Base-by-base conservation (phyloP, 23 tunicate genomes). In the Aplidium turbinatum region DNA sequence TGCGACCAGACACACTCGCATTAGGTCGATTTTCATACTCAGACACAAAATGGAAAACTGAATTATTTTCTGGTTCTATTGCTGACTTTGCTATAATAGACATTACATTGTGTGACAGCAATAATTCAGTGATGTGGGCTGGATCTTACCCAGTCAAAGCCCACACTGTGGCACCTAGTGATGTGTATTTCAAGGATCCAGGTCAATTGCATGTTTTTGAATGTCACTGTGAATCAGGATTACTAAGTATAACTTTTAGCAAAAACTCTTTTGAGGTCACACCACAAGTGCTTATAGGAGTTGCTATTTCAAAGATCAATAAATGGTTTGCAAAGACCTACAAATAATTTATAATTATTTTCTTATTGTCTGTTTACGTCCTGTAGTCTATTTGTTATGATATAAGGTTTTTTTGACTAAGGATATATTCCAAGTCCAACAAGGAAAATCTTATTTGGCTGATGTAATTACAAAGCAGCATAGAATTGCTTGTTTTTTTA, bases 111-210 rank as follows among this genome's bases (percentile, higher is more conserved):
- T 30, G 27, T 5, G 89, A 83, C 52, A 19, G 70, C 23, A 75
- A 83, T 52, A 51, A 50, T 4, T 81, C 63, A 46, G 81, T 83
- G 22, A 63, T 83, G 1, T 83, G 80, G 79, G 58, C 63, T 35
- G 26, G 20, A 3, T 33, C 66, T 7, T 51, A 25, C 22, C 73
- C 77, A 2, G 73, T 40, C 1, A 27, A 2, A 4, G 63, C 62
- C 7, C 18, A 18, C 9, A 72, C 2, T 7, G 24, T 46, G 1
- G 1, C 58, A 18, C 30, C 31, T 4, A 28, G 35, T 50, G 63
- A 72, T 24, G 63, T 72, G n/a, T 31, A 20, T 48, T 50, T 72
- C 21, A 26, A 28, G 6, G 31, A 72, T 5, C 16, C 20, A 1
- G 23, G n/a, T 26, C 62, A 32, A 28, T 29, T 24, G 3, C 23